A percentile compares a stretch with the other conserved stretches of the same genome.
phyloP scores from a whole-genome alignment of 2,888 invertebrate species.

The Ichneumon xanthorius region DNA sequence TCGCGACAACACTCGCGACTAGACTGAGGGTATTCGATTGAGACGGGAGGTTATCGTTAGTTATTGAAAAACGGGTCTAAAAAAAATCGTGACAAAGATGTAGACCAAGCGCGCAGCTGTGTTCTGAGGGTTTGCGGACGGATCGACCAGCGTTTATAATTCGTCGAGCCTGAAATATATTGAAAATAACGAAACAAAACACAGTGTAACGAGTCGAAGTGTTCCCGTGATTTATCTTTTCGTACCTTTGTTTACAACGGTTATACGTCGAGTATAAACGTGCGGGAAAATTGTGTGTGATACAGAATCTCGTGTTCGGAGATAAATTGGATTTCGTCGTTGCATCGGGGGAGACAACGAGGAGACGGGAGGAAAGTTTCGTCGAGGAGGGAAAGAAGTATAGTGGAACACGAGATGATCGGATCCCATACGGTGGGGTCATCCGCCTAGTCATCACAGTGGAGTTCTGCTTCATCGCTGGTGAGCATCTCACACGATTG shows the following conservation, averaged over 20 bases:
- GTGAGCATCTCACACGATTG: slow-evolving; percentile 71
- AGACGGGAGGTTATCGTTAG: neutral
- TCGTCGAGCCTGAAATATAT: neutral
- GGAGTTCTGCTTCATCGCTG: slow-evolving; percentile 84
- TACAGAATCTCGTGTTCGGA: neutral
- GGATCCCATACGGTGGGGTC: slow-evolving; percentile 73
- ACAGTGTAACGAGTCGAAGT: neutral
- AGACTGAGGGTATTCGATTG: neutral
- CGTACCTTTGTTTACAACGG: neutral
- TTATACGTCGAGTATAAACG: neutral
- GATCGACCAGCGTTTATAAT: neutral
- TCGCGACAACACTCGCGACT: neutral
- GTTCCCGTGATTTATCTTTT: neutral
- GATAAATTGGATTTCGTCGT: slow-evolving; percentile 9
- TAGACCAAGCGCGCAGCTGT: slow-evolving; percentile 64
- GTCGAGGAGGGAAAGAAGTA: slow-evolving; percentile 20
- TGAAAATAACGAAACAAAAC: neutral
- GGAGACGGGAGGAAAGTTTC: neutral
- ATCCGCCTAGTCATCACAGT: slow-evolving; percentile 82
- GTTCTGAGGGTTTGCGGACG: slow-evolving; percentile 15
- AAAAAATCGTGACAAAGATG: slow-evolving; percentile 63
- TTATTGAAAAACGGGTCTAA: neutral
- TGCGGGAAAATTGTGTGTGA: neutral
- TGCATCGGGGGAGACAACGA: neutral
- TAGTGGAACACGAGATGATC: slow-evolving; percentile 72